Evolutionary conservation across 2,113 vertebrate species (phyloP).

Genomic region (Corythaeola cristata): DNA sequence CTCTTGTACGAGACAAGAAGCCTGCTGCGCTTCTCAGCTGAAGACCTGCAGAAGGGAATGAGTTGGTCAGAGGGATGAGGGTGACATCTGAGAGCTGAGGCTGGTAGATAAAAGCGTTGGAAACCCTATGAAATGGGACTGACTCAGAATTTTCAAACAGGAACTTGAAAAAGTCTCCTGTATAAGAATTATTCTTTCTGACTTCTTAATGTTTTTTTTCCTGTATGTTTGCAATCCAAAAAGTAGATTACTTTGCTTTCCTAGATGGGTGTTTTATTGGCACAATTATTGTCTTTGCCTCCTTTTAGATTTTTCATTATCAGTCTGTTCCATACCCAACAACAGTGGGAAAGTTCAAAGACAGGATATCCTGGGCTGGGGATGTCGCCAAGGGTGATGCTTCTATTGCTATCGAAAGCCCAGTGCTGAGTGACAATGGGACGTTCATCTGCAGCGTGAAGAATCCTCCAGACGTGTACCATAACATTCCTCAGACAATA

Average conservation of each 20-base stretch:
- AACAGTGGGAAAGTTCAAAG: constrained; percentile 75
- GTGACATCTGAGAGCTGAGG: not conserved
- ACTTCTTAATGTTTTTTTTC: not conserved
- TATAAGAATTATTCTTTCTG: not conserved
- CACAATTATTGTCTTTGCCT: not conserved
- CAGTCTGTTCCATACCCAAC: constrained; percentile 79
- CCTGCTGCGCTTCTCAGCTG: not conserved
- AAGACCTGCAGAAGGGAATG: not conserved
- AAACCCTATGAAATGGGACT: not conserved
- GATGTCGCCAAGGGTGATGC: constrained; percentile 78
- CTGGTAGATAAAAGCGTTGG: not conserved
- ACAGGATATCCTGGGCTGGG: constrained; percentile 85
- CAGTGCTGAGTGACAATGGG: constrained; percentile 84
- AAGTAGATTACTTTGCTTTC: not conserved
- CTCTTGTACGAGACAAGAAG: not conserved
- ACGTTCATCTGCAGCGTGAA: constrained; percentile 89
- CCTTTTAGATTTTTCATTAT: constrained; percentile 88
- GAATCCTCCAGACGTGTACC: constrained; percentile 92
- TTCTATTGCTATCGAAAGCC: constrained; percentile 82
- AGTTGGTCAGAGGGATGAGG: too few species aligned
- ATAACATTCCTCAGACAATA: constrained; percentile 78
- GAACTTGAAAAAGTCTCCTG: not conserved
- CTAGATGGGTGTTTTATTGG: rapidly evolving
- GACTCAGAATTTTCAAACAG: not conserved
- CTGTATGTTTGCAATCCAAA: not conserved